Conservation (phyloP, 2,113 vertebrate species). For the Brachionichthys hirsutus region DNA sequence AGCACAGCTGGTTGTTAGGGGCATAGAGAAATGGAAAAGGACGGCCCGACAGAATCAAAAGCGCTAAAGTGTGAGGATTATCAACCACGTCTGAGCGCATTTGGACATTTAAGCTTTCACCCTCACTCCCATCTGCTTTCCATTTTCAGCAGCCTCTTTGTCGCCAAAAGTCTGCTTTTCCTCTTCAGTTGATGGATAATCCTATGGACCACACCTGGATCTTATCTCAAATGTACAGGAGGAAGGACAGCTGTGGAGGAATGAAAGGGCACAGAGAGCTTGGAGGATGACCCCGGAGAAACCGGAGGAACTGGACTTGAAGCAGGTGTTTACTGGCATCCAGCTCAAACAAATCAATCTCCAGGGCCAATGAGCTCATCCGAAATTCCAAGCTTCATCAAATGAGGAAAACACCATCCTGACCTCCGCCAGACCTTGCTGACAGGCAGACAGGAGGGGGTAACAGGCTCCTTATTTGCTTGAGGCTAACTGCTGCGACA, state of each 20-base stretch:
- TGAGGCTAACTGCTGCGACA: conserved; percentile 18
- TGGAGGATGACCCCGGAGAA: conserved; percentile 36
- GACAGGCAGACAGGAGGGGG: conserved; percentile 28
- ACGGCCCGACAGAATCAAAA: conserved; percentile 42
- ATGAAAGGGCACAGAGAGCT: conserved; percentile 17
- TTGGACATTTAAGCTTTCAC: conserved; percentile 56
- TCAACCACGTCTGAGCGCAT: conserved; percentile 59
- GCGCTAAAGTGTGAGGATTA: conserved; percentile 52
- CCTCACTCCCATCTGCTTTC: conserved; percentile 63
- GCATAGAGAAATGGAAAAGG: conserved; percentile 11
- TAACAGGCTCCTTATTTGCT: conserved; percentile 14
- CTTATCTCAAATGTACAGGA: conserved; percentile 56
- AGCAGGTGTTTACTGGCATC: conserved; percentile 57
- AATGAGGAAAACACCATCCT: conserved; percentile 38
- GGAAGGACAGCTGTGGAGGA: not conserved
- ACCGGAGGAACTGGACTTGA: conserved; percentile 3
- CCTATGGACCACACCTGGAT: conserved; percentile 58
- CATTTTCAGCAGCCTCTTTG: conserved; percentile 48
- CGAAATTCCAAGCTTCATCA: conserved; percentile 16
- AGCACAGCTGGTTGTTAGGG: conserved; percentile 38
- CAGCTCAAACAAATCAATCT: conserved; percentile 36
- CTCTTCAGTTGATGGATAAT: conserved; percentile 39
- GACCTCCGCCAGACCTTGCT: conserved; percentile 29
- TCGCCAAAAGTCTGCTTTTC: conserved; percentile 41
- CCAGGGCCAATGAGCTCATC: conserved; percentile 53